Evolutionary conservation across 2,113 vertebrate species (phyloP).

Genomic region (Promerops cafer): DNA sequence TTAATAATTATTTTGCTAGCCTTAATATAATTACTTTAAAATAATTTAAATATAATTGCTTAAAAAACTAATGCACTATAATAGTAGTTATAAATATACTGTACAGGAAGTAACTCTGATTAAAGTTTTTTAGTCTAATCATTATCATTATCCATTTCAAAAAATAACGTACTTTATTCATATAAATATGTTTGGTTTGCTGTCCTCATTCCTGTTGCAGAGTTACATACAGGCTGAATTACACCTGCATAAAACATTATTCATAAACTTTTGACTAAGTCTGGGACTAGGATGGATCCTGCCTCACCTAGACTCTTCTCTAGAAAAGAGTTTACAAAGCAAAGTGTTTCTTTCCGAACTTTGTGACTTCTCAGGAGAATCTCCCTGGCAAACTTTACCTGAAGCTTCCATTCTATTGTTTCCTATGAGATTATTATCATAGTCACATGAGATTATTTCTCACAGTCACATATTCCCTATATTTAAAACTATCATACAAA

Average conservation of each 20-base stretch:
- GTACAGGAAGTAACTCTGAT: neutral
- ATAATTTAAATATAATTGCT: too few species aligned
- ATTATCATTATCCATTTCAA: neutral
- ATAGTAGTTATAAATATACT: neutral
- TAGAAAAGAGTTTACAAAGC: neutral
- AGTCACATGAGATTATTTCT: too few species aligned
- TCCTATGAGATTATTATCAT: neutral
- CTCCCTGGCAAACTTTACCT: neutral
- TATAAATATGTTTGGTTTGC: neutral
- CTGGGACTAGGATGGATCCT: neutral
- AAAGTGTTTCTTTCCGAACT: neutral
- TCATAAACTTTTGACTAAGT: neutral
- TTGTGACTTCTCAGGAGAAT: neutral
- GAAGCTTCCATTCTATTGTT: neutral
- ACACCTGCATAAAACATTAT: neutral
- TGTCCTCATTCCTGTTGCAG: neutral
- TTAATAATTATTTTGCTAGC: neutral
- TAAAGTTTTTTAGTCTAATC: neutral
- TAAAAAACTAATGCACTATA: neutral
- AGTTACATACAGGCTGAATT: neutral
- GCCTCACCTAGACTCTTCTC: neutral
- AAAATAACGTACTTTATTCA: neutral
- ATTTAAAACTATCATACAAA: neutral
- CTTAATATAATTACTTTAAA: neutral
- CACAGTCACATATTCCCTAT: neutral